Base-by-base conservation (phyloP, 2,888 invertebrate species). In the Ophion ventricosus region DNA sequence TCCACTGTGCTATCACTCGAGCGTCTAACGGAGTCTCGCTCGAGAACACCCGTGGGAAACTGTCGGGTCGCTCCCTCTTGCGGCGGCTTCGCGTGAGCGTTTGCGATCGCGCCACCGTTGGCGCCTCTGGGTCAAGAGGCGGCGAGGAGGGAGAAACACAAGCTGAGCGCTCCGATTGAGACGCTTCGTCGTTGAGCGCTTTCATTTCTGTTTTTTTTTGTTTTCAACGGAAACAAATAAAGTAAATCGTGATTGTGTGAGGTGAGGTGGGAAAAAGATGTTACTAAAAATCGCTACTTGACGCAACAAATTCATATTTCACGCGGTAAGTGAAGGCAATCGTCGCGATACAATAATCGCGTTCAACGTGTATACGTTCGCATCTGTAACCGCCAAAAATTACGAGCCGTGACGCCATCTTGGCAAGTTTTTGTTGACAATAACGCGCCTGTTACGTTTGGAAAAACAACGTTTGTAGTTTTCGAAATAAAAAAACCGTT, bases 381-480 rank as follows among this genome's bases (percentile, higher is more conserved):
- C 72, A 54, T 59, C 85, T 81, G 88, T 89, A 91, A 91, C 92
- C 92, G 92, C 92, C 92, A 92, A 92, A 92, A 92, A 80, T 88
- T 89, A 82, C 83, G 85, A 80, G 88, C 80, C 80, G 86, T 87
- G 90, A 91, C 92, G 92, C 92, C 92, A 92, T 92, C 91, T 92
- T 92, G 89, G 88, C 87, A 88, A 88, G 86, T 86, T 87, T 86
- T 91, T 92, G 92, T 92, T 92, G 91, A 92, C 90, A 90, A 90
- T 89, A 86, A 57, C 40, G 86, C 77, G 86, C 77, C 85, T 85
- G 83, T 83, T 83, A 83, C 66, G 63, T 61, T 86, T 80, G 25
- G 77, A 75, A 84, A 82, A 59, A 57, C 29, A 29, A 25, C 23
- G 14, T 69, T 49, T 17, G 49, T 17, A 17, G 49, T 49, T 49